Base-by-base conservation (phyloP, 2,888 invertebrate genomes). In the Parnassius orleans region DNA sequence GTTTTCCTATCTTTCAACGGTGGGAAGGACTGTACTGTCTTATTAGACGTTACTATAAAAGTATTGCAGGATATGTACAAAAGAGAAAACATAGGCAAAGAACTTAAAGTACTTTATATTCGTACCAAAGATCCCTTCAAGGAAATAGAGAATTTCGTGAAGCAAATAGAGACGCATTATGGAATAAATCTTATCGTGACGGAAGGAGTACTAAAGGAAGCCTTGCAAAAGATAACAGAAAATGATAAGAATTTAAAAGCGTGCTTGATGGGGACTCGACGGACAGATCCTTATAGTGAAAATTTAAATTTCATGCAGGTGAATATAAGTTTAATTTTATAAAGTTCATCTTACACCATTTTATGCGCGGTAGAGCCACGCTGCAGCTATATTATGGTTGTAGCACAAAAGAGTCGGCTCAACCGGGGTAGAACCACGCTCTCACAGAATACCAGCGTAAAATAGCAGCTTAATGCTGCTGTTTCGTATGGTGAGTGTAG, bases 11-110 rank as follows among this genome's bases (percentile, higher is more conserved):
- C 98, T 41, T 99, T 99, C 85, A 99, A 99, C 81, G 99, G 99
- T 3, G 99, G 99, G 1, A 99, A 99, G 90, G 99, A 99, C 88
- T 99, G 99, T 80, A 99, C 99, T 0, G 97, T 96, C 0, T 92
- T 99, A 12, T 89, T 99, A 67, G 90, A 92, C 67, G 72, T 91
- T 42, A 81, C 84, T 10, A 68, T 88, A 69, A 74, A 84, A 62
- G 66, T 84, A 65, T 64, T 92, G 51, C 72, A 77, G 62, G 75
- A 86, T 9, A 70, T 83, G 50, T 74, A 81, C 65, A 77, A 79
- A 53, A 69, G 74, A 9, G 77, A 83, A 3, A 72, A 89, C 42
- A 75, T 86, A 57, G 80, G 80, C n/a, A 84, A 87, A 70, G 84
- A 84, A 65, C 86, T 96, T 2, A 92, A 94, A 74, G 94, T 96